phyloP scores from a whole-genome alignment of 2,797 vertebrate genomes.

The Synaphobranchus kaupii region DNA sequence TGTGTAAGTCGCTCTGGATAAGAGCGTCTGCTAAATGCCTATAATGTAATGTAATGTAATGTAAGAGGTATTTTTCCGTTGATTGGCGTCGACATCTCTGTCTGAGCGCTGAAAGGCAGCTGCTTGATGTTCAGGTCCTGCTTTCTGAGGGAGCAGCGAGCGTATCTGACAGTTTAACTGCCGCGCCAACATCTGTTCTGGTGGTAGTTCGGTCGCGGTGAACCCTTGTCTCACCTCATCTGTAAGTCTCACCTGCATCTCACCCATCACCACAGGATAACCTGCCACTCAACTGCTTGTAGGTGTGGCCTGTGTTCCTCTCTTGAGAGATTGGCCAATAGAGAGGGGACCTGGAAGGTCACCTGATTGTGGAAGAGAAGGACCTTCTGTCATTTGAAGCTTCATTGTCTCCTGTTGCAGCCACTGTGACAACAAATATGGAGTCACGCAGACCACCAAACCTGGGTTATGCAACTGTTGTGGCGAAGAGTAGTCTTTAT shows the following conservation, averaged over 20 bases:
- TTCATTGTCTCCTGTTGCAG: neutral
- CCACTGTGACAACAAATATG: neutral
- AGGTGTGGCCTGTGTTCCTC: neutral
- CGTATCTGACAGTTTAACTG: slow-evolving; percentile 20
- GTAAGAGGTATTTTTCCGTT: neutral
- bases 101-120: neutral
- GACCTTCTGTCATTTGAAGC: neutral
- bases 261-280: neutral
- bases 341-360: neutral
- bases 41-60: too few species aligned
- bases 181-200: neutral
- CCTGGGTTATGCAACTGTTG: neutral
- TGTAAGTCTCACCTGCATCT: neutral
- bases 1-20: too few species aligned
- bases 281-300: neutral
- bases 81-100: neutral
- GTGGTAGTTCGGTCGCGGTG: neutral
- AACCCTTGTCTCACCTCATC: neutral
- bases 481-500: neutral
- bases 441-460: neutral
- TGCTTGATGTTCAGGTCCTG: neutral
- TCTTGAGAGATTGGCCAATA: neutral
- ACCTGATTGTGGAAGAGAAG: neutral
- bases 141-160: neutral
- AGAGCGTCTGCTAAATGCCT: too few species aligned